Conservation (phyloP, 2,888 invertebrate genomes). For the Drosophila siamana region DNA sequence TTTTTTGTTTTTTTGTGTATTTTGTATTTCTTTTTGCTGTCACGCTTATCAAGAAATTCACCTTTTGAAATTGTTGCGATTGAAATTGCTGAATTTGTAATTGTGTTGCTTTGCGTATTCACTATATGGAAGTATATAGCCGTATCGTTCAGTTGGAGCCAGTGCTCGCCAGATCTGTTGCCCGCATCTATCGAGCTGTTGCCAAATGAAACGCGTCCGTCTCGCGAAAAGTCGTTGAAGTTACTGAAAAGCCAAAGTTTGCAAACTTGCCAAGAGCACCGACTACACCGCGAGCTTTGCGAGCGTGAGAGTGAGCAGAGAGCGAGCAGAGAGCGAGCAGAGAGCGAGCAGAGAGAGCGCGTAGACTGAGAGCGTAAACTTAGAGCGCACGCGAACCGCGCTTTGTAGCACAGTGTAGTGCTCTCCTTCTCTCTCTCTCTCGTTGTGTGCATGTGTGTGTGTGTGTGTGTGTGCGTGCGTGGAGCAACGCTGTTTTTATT, state of each 20-base stretch:
- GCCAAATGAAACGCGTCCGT: conserved; percentile 69
- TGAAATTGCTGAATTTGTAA: conserved; percentile 28
- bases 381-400: conserved; percentile 33
- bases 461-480: conserved; percentile 32
- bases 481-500: conserved; percentile 70
- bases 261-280: conserved; percentile 37
- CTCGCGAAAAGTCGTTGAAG: conserved; percentile 82
- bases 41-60: conserved; percentile 51
- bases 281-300: conserved; percentile 52
- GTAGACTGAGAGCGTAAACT: background rate
- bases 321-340: conserved; percentile 18
- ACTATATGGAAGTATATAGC: conserved; percentile 66
- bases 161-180: conserved; percentile 50
- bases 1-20: conserved; percentile 12
- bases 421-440: conserved; percentile 6
- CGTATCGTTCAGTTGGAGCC: conserved; percentile 68
- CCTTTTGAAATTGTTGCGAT: conserved; percentile 52
- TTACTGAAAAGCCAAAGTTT: conserved; percentile 73
- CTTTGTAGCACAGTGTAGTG: conserved; percentile 64
- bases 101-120: conserved; percentile 42
- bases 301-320: no score
- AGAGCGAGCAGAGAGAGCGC: conserved; percentile 6
- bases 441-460: conserved; percentile 5
- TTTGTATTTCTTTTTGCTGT: conserved; percentile 14
- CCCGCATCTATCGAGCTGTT: conserved; percentile 32